A percentile compares a stretch with the other conserved stretches of the same genome.
phyloP scores from a whole-genome alignment of 2,113 vertebrate species.

The Atlantisia rogersi region DNA sequence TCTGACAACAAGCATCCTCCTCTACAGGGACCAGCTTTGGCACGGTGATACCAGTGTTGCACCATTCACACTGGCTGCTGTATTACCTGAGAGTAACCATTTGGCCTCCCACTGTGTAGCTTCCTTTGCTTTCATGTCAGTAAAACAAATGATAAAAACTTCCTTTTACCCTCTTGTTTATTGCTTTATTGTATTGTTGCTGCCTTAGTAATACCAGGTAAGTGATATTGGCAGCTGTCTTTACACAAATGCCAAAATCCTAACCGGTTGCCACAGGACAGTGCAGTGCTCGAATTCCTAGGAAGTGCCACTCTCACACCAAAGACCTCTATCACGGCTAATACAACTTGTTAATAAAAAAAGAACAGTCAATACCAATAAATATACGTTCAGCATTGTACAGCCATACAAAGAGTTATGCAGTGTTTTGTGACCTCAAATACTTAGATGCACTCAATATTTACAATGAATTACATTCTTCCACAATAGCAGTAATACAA shows the following conservation, averaged over 20 bases:
- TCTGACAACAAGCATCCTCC: rapidly evolving
- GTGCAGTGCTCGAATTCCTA: neutral
- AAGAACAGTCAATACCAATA: neutral
- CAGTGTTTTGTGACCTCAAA: neutral
- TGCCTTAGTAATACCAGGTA: neutral
- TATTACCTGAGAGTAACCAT: neutral
- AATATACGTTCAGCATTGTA: neutral
- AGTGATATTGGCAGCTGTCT: neutral
- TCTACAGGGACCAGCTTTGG: neutral
- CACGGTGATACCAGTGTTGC: rapidly evolving
- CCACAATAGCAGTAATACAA: conserved; percentile 32
- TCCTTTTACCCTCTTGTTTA: neutral
- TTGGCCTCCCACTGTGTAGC: neutral
- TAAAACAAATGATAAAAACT: neutral
- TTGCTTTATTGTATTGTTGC: neutral
- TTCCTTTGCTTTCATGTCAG: neutral
- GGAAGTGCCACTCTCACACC: neutral
- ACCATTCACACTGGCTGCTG: rapidly evolving
- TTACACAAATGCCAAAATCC: neutral
- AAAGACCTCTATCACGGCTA: neutral
- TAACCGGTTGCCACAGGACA: neutral
- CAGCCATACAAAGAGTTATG: neutral
- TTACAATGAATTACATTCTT: conserved; percentile 49
- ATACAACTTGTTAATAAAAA: neutral
- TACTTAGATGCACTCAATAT: neutral